These are phyloP conservation scores for Scopus umbretta DNA, from an alignment of 2,113 vertebrate genomes.

Conservation along the genomic window DNA sequence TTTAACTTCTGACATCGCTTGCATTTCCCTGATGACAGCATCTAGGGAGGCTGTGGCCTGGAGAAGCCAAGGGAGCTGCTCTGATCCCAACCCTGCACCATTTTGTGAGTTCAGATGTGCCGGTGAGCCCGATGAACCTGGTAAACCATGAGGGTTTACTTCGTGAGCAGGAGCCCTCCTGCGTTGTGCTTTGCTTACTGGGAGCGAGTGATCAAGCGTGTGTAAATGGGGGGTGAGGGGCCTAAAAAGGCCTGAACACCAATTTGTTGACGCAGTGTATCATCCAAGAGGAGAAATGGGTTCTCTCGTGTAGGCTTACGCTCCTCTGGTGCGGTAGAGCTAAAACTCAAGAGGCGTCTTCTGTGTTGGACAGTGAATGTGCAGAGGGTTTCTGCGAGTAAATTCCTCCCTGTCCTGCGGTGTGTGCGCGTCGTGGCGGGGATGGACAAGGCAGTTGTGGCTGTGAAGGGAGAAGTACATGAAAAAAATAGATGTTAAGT, in stretches of 20 bases:
- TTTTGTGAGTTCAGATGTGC: not conserved
- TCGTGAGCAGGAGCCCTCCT: not conserved
- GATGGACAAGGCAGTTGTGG: accelerated
- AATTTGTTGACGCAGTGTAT: not conserved
- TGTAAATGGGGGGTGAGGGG: not conserved
- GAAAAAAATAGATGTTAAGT: not conserved
- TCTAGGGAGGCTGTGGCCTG: not conserved
- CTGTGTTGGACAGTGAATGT: not conserved
- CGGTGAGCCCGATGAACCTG: not conserved
- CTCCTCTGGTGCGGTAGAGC: not conserved
- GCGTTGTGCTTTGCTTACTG: not conserved
- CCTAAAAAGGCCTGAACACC: not conserved
- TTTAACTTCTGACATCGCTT: not conserved
- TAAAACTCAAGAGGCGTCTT: not conserved
- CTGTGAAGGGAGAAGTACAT: not conserved
- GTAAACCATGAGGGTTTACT: not conserved
- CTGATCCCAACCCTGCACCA: not conserved
- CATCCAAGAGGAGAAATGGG: not conserved
- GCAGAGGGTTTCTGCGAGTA: not conserved
- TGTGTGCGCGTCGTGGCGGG: accelerated
- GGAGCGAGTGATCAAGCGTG: accelerated
- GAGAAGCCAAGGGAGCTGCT: not conserved
- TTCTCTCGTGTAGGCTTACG: not conserved
- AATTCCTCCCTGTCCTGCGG: not conserved
- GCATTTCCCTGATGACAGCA: not conserved